Base-by-base conservation (phyloP, 2,797 vertebrate genomes). In the Poeciliopsis infans region DNA sequence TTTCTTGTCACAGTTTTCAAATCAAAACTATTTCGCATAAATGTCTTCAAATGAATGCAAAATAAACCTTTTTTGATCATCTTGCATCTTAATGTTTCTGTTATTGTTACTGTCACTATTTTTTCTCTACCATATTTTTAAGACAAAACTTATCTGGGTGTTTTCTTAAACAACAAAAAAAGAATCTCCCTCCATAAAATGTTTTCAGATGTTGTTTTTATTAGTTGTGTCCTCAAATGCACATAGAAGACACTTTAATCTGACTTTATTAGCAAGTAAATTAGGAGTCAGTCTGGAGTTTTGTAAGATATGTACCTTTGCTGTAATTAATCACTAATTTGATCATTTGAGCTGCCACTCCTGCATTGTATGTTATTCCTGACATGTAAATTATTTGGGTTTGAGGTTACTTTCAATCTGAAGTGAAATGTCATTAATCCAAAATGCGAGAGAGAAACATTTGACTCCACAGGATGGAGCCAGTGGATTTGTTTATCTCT, bases 401-500 rank as follows among this genome's bases (percentile, higher is more conserved):
- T 64, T 28, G 11, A 31, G 23, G 25, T 31, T 33, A 36, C 5
- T 33, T 18, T 33, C 31, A 18, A 7, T 31, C 11, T 15, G 10
- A 64, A 72, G 70, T 33, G 7, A 61, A 31, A 12, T 2, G 31
- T 72, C 3, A 28, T 47, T 5, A 72, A 28, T 1, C 2, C 7
- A 7, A 33, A 25, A 66, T 36, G 31, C 16, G 74, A 82, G 57
- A 55, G 57, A 55, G 53, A 11, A 59, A 1, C 28, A 5, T 61
- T 39, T 79, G 0, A 69, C 10, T 64, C 84, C 92, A 88, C 77
- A 36, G 81, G 93, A 81, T 92, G 93, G 92, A 3, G 87, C 74
- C 75, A 71, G 80, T 78, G 57, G 49, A 82, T 76, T 76, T 81
- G 28, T 57, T 57, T 57, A 46, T 45, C 43, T 78, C 20, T 12